These are phyloP conservation scores for Panthera uncia DNA, from an alignment of 2,113 vertebrate genomes.

Conservation along the genomic window DNA sequence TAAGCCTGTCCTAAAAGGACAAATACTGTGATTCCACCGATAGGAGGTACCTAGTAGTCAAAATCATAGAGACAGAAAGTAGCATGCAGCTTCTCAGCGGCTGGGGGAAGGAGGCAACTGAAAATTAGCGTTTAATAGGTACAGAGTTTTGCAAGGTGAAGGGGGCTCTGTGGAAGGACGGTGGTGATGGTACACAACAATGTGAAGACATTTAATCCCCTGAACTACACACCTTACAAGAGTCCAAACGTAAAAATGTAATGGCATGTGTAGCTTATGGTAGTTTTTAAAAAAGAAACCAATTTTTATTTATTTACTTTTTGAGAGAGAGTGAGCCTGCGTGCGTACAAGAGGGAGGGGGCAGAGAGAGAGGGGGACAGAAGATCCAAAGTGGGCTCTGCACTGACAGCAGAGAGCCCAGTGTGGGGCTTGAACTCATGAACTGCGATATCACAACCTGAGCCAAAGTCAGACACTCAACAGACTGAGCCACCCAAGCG, in stretches of 20 bases:
- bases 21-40: not conserved
- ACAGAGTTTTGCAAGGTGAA: too few species aligned
- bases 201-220: not conserved
- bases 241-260: not conserved
- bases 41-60: not conserved
- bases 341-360: too few species aligned
- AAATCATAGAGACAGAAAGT: not conserved
- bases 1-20: not conserved
- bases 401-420: too few species aligned
- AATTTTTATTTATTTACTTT: too few species aligned
- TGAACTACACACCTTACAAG: not conserved
- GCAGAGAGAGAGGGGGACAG: too few species aligned
- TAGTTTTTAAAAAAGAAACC: not conserved
- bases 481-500: too few species aligned
- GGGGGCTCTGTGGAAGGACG: not conserved
- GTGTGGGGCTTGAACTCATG: too few species aligned
- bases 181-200: too few species aligned
- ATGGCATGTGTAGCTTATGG: not conserved
- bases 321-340: too few species aligned
- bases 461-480: too few species aligned
- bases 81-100: not conserved
- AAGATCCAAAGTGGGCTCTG: too few species aligned
- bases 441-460: too few species aligned
- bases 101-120: not conserved
- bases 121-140: not conserved